Percentiles rank a stretch among this genome's conserved stretches.
phyloP scores from a whole-genome alignment of 1,140 invertebrate genomes.

The Pentalonia nigronervosa region DNA sequence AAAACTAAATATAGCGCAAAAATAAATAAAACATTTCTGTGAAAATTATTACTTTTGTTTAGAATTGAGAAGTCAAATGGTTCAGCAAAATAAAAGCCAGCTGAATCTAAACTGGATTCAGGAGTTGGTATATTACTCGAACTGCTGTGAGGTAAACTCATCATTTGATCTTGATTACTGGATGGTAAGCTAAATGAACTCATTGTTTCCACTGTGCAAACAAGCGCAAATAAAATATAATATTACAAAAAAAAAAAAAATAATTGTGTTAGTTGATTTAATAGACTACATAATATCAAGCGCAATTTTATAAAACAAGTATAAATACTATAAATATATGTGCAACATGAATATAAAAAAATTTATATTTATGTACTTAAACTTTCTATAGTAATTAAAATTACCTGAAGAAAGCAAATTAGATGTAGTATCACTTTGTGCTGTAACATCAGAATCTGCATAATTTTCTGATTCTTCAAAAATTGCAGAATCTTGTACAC shows the following conservation, averaged over 20 bases:
- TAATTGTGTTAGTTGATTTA: slow-evolving; percentile 38
- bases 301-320: slow-evolving; percentile 28
- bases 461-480: slow-evolving; percentile 77
- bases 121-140: slow-evolving; percentile 52
- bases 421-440: slow-evolving; percentile 69
- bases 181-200: slow-evolving; percentile 61
- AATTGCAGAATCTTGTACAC: slow-evolving; percentile 82
- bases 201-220: slow-evolving; percentile 60
- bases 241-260: slow-evolving; percentile 57
- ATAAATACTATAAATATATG: slow-evolving; percentile 33
- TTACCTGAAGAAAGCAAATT: slow-evolving; percentile 79
- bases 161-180: slow-evolving; percentile 56
- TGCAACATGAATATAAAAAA: slow-evolving; percentile 12
- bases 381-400: slow-evolving; percentile 58
- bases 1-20: slow-evolving; percentile 37
- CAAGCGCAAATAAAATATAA: slow-evolving; percentile 56
- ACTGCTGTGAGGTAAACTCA: slow-evolving; percentile 38
- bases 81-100: slow-evolving; percentile 43
- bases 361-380: not conserved
- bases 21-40: slow-evolving; percentile 17
- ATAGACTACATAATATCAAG: slow-evolving; percentile 33
- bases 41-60: slow-evolving; percentile 54
- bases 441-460: slow-evolving; percentile 66
- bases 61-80: slow-evolving; percentile 50
- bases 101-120: slow-evolving; percentile 54